phyloP scores from a whole-genome alignment of 2,113 vertebrate genomes.

The Morphnarchus princeps region DNA sequence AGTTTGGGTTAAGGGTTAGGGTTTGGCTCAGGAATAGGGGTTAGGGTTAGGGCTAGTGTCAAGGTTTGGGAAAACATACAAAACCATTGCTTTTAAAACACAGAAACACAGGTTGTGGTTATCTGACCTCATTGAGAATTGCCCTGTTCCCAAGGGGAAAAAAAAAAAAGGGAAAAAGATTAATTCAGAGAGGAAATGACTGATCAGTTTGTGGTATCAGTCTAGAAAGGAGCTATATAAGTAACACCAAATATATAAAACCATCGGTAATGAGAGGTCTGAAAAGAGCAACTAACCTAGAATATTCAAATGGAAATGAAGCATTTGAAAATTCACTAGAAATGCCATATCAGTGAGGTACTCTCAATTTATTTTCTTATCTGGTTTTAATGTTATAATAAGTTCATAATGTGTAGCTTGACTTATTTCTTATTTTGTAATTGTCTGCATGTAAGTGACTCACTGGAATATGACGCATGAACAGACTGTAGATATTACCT shows the following conservation, averaged over 20 bases:
- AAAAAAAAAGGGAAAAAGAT: neutral
- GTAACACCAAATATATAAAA: neutral
- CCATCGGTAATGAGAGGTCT: neutral
- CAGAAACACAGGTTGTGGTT: neutral
- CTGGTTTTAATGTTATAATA: neutral
- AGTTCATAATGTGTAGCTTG: neutral
- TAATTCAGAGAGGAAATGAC: neutral
- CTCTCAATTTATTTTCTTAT: neutral
- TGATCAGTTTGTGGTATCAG: neutral
- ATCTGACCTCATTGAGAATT: neutral
- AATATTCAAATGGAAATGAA: neutral
- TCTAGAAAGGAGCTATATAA: neutral
- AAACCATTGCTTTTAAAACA: neutral
- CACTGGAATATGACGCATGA: neutral
- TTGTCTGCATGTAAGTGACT: neutral
- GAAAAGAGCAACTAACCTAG: neutral
- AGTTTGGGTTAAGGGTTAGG: neutral
- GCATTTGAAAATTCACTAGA: neutral
- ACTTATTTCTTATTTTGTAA: neutral
- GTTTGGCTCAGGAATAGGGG: neutral
- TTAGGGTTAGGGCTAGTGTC: neutral
- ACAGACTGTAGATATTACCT: neutral
- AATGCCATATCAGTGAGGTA: neutral
- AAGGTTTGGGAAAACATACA: neutral
- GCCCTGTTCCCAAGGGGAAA: neutral